These are phyloP conservation scores for Enteromius trimaculatus DNA, from an alignment of 2,797 vertebrate genomes.

Conservation along the genomic window DNA sequence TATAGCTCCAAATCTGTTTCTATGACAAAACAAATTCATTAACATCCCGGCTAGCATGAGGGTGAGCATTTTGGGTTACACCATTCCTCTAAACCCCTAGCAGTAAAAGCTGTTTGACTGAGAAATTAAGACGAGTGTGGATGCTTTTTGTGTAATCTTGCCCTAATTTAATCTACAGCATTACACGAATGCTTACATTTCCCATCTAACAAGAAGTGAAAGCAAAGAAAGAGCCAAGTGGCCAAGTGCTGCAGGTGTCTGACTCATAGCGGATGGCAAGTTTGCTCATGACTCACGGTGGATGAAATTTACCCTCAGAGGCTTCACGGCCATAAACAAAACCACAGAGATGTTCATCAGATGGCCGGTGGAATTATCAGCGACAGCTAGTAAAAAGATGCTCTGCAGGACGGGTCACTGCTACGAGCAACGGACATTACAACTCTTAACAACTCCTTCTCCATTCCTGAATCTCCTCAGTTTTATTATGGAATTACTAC, in stretches of 20 bases:
- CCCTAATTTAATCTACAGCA: neutral
- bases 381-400: neutral
- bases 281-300: conserved; percentile 25
- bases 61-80: neutral
- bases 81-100: neutral
- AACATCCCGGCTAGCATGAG: neutral
- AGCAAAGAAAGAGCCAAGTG: neutral
- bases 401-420: conserved; percentile 15
- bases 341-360: conserved; percentile 5
- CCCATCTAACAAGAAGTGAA: conserved; percentile 5
- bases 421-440: conserved; percentile 1
- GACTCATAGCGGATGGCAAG: conserved; percentile 8
- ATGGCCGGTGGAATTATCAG: neutral
- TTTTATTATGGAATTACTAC: conserved; percentile 10
- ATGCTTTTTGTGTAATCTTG: neutral
- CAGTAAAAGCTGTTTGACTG: neutral
- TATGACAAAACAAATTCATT: neutral
- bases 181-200: neutral
- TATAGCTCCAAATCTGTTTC: neutral
- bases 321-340: neutral
- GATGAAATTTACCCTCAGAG: conserved; percentile 26
- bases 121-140: neutral
- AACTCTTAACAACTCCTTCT: neutral
- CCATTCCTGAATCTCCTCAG: neutral
- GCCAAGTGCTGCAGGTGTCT: conserved; percentile 33